A percentile compares a stretch with the other conserved stretches of the same genome.
Conservation (phyloP, 2,797 vertebrate genomes). For the Phoeniculus purpureus region DNA sequence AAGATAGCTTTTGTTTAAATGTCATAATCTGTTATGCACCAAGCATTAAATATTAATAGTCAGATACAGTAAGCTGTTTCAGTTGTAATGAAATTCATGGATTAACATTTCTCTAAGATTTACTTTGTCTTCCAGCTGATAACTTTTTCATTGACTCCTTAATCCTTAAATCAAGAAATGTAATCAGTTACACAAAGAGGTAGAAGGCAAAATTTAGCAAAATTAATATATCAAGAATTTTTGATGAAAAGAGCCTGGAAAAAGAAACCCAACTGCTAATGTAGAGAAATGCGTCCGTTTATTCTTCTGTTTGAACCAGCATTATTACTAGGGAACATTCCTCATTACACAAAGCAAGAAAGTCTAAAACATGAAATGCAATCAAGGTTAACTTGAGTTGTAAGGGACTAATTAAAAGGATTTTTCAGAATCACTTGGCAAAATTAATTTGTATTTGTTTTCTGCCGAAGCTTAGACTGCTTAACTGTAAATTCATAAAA, state of each 20-base stretch:
- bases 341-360: conserved; percentile 38
- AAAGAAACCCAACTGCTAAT: conserved; percentile 16
- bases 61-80: conserved; percentile 10
- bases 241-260: conserved; percentile 6
- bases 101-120: conserved; percentile 36
- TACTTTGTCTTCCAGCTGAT: conserved; percentile 27
- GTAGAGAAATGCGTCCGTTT: conserved; percentile 22
- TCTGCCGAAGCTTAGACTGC: conserved; percentile 30
- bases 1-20: conserved; percentile 18
- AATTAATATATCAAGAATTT: conserved; percentile 24
- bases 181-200: conserved; percentile 22
- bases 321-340: conserved; percentile 35
- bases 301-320: conserved; percentile 14
- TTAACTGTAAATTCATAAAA: conserved; percentile 45
- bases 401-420: conserved; percentile 57
- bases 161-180: conserved; percentile 58
- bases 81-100: neutral
- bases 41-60: conserved; percentile 40
- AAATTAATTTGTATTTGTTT: conserved; percentile 61
- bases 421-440: conserved; percentile 31
- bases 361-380: conserved; percentile 36
- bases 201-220: conserved; percentile 34
- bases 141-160: conserved; percentile 39
- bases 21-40: conserved; percentile 5
- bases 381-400: conserved; percentile 32